Percentiles rank a stretch among this genome's conserved stretches.
These are phyloP conservation scores for Ctena decussata DNA, from an alignment of 2,888 invertebrate genomes.

Conservation along the genomic window DNA sequence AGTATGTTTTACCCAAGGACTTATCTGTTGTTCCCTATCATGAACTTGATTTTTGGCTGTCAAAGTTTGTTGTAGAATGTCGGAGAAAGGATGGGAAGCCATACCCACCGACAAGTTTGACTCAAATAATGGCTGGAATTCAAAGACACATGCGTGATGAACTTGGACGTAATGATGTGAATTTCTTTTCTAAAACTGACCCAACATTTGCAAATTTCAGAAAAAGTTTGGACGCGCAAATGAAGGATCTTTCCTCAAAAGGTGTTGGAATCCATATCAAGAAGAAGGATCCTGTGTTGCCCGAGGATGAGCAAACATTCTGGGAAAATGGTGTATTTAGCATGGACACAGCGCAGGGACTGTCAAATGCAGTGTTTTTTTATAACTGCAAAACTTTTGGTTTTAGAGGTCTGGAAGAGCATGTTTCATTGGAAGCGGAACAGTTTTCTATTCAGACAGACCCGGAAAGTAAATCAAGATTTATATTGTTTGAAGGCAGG, in stretches of 20 bases:
- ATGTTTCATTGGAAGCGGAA: not conserved
- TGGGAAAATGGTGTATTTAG: not conserved
- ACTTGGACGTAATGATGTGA: no score
- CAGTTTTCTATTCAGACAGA: not conserved
- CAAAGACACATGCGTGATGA: no score
- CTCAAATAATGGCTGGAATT: no score
- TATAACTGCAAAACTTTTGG: slow-evolving; percentile 50
- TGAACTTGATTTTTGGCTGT: no score
- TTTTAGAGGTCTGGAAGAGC: slow-evolving; percentile 30
- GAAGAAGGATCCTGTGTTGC: not conserved
- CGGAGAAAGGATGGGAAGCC: no score
- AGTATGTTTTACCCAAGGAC: no score
- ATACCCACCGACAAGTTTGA: no score
- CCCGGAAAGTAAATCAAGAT: not conserved
- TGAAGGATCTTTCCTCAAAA: not conserved
- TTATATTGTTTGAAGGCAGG: not conserved
- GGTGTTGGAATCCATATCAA: not conserved
- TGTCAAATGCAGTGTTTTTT: slow-evolving; percentile 25
- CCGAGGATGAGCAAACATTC: not conserved
- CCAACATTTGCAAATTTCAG: not conserved
- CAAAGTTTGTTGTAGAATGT: no score
- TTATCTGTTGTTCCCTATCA: no score
- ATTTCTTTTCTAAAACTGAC: no score
- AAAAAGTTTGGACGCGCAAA: not conserved
- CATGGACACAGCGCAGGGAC: not conserved